Percentiles rank a stretch among this genome's conserved stretches.
Conservation (phyloP, 2,797 vertebrate genomes). For the Hafferia zeledoni region DNA sequence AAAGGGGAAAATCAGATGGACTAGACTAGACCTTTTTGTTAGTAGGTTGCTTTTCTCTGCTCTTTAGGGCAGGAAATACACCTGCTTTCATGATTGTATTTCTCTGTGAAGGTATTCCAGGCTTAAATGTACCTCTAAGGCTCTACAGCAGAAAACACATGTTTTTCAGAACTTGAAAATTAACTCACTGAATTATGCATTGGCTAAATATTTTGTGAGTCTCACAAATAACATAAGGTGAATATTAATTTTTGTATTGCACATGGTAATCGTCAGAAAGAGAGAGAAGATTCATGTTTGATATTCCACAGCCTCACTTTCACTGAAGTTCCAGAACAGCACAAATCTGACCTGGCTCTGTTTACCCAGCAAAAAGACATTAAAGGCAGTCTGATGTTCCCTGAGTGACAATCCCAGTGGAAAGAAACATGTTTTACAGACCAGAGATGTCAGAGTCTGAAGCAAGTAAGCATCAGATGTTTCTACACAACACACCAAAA, state of each 20-base stretch:
- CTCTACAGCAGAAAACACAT: not conserved
- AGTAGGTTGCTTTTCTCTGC: not conserved
- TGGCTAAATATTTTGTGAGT: constrained; percentile 54
- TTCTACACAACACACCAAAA: not conserved
- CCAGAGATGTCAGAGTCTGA: not conserved
- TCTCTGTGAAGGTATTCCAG: not conserved
- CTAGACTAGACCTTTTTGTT: not conserved
- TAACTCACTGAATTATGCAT: constrained; percentile 54
- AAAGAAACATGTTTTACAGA: not conserved
- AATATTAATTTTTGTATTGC: not conserved
- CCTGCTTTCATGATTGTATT: not conserved
- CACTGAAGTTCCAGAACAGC: not conserved
- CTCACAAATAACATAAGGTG: not conserved
- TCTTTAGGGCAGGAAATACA: not conserved
- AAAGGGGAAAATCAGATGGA: not conserved
- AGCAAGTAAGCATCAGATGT: not conserved
- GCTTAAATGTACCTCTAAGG: not conserved
- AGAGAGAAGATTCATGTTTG: not conserved
- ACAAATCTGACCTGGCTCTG: not conserved
- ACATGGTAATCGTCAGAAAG: not conserved
- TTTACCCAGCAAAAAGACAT: not conserved
- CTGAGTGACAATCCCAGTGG: not conserved
- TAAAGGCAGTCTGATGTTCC: not conserved
- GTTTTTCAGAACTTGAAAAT: not conserved
- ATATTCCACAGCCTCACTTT: not conserved